These are phyloP conservation scores for Hippopotamus amphibius DNA, from an alignment of 2,113 vertebrate genomes.

Conservation along the genomic window DNA sequence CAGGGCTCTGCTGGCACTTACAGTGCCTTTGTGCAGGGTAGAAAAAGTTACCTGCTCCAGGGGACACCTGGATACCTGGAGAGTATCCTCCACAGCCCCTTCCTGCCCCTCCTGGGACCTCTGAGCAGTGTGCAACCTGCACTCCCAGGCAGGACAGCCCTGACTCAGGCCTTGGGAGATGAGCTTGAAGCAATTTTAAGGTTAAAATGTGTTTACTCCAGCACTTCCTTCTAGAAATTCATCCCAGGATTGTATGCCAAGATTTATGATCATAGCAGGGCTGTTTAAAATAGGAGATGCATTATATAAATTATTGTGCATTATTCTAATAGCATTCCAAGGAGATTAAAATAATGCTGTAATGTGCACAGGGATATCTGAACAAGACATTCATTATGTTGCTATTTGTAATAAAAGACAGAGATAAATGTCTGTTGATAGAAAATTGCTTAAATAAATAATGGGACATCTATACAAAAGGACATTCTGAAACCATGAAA, in stretches of 20 bases:
- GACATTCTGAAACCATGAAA: background rate
- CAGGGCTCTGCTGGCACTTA: background rate
- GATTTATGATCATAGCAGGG: background rate
- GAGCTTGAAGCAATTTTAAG: background rate
- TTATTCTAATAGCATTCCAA: background rate
- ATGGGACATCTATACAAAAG: background rate
- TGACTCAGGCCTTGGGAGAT: background rate
- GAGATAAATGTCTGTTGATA: conserved; percentile 12
- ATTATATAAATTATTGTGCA: background rate
- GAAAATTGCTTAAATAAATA: background rate
- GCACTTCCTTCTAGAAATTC: background rate
- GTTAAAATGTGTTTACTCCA: background rate
- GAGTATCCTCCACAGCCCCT: background rate
- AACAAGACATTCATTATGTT: background rate
- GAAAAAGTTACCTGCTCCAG: background rate
- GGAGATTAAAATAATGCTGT: background rate
- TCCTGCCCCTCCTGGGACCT: background rate
- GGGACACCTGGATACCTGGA: background rate
- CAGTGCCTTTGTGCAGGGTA: background rate
- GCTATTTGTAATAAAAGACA: background rate
- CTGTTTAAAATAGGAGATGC: background rate
- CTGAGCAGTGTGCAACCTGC: background rate
- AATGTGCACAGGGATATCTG: background rate
- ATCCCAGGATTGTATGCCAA: background rate
- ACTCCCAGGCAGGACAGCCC: background rate